Evolutionary conservation across 2,113 vertebrate species (phyloP), one percentile per base, ranked within the genome.

Genomic region (Indri indri): DNA sequence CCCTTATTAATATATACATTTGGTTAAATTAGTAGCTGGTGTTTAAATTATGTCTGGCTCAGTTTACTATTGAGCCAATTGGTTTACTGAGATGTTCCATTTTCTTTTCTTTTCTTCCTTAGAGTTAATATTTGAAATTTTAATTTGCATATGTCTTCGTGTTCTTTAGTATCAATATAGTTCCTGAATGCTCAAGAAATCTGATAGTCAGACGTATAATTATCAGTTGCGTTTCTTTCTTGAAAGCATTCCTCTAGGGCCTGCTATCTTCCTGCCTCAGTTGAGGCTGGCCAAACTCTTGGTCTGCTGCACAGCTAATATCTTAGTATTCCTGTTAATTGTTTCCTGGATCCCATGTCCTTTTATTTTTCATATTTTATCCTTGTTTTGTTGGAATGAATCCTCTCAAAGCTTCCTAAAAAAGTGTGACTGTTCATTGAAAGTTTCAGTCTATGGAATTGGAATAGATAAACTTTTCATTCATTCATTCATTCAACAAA

Each of bases 101-200:
- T 93, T 81, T 66, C 9, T 65, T 61, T 91, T 42, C 6, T 32
- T 90, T 82, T 66, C 23, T 74, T 32, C 30, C 52, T 90, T 59
- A 65, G 47, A 52, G 13, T 70, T 76, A 68, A 71, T 47, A 83
- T 71, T 61, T 88, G 12, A 12, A 71, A 66, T 90, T 97, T 68
- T 88, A 37, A 81, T 68, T 68, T 88, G 57, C 5, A 30, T 94
- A 6, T 94, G 20, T 61, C 81, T 96, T 3, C 45, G 10, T 70
- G 45, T 89, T 76, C 30, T 71, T 18, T 84, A 10, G 40, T 73
- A 59, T 79, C 77, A 91, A 59, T 61, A 23, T 68, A 45, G 82
- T 88, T 94, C 65, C 32, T 27, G 91, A 96, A 91, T 61, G 61
- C 27, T 88, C 45, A 83, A 54, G 12, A 57, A 79, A 94, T 40